Percentiles rank a stretch among this genome's conserved stretches.
Conservation (phyloP, 2,888 invertebrate species). For the Phalera bucephala region DNA sequence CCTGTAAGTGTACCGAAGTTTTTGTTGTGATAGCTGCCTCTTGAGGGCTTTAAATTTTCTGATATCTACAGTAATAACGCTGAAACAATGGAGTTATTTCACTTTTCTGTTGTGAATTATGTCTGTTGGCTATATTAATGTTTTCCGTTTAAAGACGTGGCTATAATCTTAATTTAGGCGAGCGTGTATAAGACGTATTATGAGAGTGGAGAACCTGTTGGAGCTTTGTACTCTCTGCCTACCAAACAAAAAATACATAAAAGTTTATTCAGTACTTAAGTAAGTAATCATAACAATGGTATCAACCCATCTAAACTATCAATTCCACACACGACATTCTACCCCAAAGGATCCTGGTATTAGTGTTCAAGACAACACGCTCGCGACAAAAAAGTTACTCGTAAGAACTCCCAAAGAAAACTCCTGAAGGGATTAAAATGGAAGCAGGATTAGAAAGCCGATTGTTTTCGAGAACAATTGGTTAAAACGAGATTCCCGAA, state of each 20-base stretch:
- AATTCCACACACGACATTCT: no score
- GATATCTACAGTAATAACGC: neutral
- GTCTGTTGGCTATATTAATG: no score
- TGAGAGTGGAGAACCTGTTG: no score
- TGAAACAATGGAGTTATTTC: neutral
- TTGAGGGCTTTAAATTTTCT: neutral
- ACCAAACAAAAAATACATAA: no score
- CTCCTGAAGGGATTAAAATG: slow-evolving; percentile 26
- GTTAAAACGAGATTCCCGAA: slow-evolving; percentile 19
- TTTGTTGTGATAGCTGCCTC: neutral
- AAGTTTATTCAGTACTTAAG: no score
- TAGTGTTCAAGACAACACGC: slow-evolving; percentile 24
- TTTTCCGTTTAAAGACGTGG: no score
- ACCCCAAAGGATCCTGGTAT: neutral
- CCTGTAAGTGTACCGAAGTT: slow-evolving; percentile 1
- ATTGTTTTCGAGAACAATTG: slow-evolving; percentile 30
- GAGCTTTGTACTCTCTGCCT: no score
- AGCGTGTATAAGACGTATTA: no score
- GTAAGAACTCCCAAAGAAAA: slow-evolving; percentile 12
- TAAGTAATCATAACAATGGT: no score
- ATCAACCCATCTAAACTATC: no score
- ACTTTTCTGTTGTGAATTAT: neutral
- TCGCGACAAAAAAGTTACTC: slow-evolving; percentile 16
- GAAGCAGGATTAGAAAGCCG: slow-evolving; percentile 20
- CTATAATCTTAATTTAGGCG: no score